Evolutionary conservation across 1,140 invertebrate genomes (phyloP), one percentile per base, ranked within the genome.

Genomic region (Holotrichia oblita): DNA sequence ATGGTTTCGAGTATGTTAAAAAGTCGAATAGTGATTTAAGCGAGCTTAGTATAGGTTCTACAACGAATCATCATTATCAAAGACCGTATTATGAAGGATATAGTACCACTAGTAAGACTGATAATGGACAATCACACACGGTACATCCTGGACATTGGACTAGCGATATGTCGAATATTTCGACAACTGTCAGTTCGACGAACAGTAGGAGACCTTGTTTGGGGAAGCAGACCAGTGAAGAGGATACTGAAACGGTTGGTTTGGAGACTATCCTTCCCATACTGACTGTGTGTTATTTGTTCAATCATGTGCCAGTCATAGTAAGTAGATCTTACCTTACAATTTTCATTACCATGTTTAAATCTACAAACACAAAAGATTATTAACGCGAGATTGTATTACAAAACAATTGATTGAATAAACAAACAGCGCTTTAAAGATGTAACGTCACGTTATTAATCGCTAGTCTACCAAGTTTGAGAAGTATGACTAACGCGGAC

Each of bases 221-320:
- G 77, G 44, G 55, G 24, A 82, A 77, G 48, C 78, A 78, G 76
- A 77, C 64, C 22, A 61, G 72, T 74, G 82, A 81, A 24, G 79
- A 79, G n/a, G 78, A 78, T 9, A 64, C 40, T 41, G 82, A 85
- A 73, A 79, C 88, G 82, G 85, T 88, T 24, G 87, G 89, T 73
- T 86, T 90, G 84, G 84, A 87, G 24, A 88, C 89, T 4, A 88
- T 89, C 20, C 82, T 87, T 75, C 86, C 89, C 2, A 84, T 90
- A 40, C 79, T 89, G 34, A 83, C 87, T 20, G 85, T 90, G n/a
- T 88, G 87, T 77, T 90, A 89, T 80, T 82, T 89, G 17, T 84
- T 89, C 79, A 90, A 91, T 83, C 90, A 91, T 82, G 79, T 90
- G 34, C 90, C 90, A 6, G 83, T 90, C 20, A 83, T 91, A 85